These are phyloP conservation scores for Apotomis betuletana DNA, from an alignment of 2,888 invertebrate species.

Conservation along the genomic window DNA sequence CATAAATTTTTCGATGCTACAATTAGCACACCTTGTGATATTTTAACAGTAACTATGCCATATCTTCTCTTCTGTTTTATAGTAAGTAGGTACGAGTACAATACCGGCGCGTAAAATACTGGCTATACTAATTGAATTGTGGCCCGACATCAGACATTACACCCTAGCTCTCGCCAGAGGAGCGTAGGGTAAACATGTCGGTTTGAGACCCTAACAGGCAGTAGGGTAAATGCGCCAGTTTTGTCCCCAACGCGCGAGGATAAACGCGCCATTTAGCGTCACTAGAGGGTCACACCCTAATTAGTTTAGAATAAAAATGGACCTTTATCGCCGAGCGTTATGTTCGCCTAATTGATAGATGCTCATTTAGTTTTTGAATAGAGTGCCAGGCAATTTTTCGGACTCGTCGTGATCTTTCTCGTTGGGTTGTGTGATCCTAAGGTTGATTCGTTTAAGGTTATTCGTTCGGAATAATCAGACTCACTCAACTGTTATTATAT, in stretches of 20 bases:
- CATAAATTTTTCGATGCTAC: too few species aligned
- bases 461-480: too few species aligned
- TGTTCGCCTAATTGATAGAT: slow-evolving; percentile 67
- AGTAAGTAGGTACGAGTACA: background rate
- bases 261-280: slow-evolving; percentile 51
- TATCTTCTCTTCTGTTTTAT: too few species aligned
- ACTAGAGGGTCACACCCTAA: slow-evolving; percentile 67
- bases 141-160: background rate
- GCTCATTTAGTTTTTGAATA: slow-evolving; percentile 38
- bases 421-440: too few species aligned
- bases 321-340: slow-evolving; percentile 69
- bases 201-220: slow-evolving; percentile 28
- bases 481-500: too few species aligned
- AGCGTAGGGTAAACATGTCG: slow-evolving; percentile 33
- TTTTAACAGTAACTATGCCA: too few species aligned
- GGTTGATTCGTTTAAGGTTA: too few species aligned
- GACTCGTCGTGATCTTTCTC: too few species aligned
- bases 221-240: slow-evolving; percentile 41
- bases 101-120: background rate
- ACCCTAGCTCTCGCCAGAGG: slow-evolving; percentile 11
- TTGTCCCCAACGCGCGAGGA: slow-evolving; percentile 21
- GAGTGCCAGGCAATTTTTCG: background rate
- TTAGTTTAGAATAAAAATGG: slow-evolving; percentile 72
- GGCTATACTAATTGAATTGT: background rate
- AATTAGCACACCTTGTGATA: too few species aligned